Percentiles rank a stretch among this genome's conserved stretches.
Conservation (phyloP, 2,113 vertebrate genomes). For the Fregetta grallaria region DNA sequence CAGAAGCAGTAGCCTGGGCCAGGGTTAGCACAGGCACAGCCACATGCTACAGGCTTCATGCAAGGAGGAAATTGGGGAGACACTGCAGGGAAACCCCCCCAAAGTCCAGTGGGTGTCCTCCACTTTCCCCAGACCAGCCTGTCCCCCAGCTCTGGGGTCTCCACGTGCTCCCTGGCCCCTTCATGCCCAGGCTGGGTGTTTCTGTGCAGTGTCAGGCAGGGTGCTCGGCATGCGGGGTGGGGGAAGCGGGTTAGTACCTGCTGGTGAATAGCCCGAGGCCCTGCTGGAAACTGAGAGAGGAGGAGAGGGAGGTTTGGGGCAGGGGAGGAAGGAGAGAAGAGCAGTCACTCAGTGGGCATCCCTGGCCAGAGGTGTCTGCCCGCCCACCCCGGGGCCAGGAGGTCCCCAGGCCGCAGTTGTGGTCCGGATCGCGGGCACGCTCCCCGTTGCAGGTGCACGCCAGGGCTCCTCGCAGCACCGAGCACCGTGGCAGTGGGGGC, state of each 20-base stretch:
- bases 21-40: constrained; percentile 49
- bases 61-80: neutral
- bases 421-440: fast-evolving
- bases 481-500: fast-evolving
- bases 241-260: constrained; percentile 80
- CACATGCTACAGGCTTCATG: constrained; percentile 60
- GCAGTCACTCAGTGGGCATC: constrained; percentile 44
- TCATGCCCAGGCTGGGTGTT: neutral
- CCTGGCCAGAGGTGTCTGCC: neutral
- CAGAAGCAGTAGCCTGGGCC: constrained; percentile 27
- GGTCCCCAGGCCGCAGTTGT: neutral
- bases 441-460: neutral
- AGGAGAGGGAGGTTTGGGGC: constrained; percentile 71
- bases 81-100: constrained; percentile 40
- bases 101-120: fast-evolving
- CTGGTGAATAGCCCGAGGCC: constrained; percentile 86
- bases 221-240: neutral
- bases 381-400: neutral
- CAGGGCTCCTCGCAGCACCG: neutral
- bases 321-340: constrained; percentile 70
- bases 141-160: neutral
- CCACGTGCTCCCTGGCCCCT: neutral
- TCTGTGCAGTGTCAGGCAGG: constrained; percentile 16
- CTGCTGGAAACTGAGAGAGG: constrained; percentile 84
- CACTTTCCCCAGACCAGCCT: neutral